Percentiles rank a stretch among this genome's conserved stretches.
Evolutionary conservation across 2,797 vertebrate species (phyloP).

Genomic region (Rhinoraja longicauda): DNA sequence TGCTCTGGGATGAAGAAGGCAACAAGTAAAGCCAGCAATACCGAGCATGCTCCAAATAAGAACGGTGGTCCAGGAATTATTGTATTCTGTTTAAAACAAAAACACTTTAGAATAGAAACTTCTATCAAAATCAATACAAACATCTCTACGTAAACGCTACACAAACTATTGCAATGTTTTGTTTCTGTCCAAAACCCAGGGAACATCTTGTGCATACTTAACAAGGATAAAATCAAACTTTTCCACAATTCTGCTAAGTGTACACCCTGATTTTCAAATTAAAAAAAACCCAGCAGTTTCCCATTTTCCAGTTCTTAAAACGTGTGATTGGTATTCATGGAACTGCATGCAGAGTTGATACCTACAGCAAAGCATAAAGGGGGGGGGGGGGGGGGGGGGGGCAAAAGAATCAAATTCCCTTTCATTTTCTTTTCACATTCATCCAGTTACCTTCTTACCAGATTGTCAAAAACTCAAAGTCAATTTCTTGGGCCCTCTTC

Average conservation of each 20-base stretch:
- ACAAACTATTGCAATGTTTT: not conserved
- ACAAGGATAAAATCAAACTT: not conserved
- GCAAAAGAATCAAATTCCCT: not conserved
- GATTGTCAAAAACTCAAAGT: too few relatives aligned
- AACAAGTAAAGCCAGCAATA: conserved; percentile 75
- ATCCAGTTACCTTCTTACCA: not conserved
- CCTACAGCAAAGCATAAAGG: not conserved
- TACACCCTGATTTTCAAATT: not conserved
- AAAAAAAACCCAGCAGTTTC: too few relatives aligned
- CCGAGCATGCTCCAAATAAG: conserved; percentile 75
- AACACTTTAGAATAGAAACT: not conserved
- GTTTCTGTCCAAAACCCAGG: not conserved
- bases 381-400: not conserved
- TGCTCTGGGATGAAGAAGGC: conserved; percentile 82
- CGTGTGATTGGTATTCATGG: not conserved
- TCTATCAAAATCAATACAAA: not conserved
- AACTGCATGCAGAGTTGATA: not conserved
- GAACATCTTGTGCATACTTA: not conserved
- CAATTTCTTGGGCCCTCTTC: not conserved
- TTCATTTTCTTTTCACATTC: not conserved
- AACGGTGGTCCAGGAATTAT: conserved; percentile 78
- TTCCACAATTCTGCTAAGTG: not conserved
- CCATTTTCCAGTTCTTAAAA: not conserved
- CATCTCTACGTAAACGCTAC: not conserved
- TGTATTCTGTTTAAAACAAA: conserved; percentile 59